phyloP scores from a whole-genome alignment of 2,113 vertebrate genomes.

The Cyprinodon variegatus region DNA sequence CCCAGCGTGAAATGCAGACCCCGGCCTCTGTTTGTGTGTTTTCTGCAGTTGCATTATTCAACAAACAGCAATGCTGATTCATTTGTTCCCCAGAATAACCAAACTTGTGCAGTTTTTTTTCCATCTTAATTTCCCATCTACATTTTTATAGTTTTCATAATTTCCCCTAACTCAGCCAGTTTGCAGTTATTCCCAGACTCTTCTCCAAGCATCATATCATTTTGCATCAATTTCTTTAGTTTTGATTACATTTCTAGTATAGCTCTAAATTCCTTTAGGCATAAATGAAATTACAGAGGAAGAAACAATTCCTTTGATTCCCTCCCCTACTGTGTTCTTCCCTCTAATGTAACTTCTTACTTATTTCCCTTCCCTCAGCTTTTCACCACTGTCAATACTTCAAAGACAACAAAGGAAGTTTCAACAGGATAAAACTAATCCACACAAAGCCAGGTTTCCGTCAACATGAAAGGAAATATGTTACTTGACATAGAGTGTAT shows the following conservation, averaged over 20 bases:
- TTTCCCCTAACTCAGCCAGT: conserved; percentile 17
- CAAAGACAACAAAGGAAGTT: conserved; percentile 50
- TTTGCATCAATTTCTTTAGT: conserved; percentile 16
- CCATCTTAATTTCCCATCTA: conserved; percentile 42
- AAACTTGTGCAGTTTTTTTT: conserved; percentile 39
- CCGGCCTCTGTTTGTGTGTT: conserved; percentile 26
- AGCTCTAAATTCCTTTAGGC: conserved; percentile 23
- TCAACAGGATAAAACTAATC: conserved; percentile 46
- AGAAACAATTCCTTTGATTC: neutral
- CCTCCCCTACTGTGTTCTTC: conserved; percentile 5
- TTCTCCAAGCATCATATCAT: conserved; percentile 12
- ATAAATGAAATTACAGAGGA: conserved; percentile 30
- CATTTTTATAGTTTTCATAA: conserved; percentile 4
- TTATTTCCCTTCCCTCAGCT: conserved; percentile 10
- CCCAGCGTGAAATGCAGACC: conserved; percentile 31
- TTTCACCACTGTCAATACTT: conserved; percentile 31
- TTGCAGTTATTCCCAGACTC: neutral
- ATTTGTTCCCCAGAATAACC: conserved; percentile 46
- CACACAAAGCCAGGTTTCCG: conserved; percentile 18
- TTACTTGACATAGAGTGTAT: conserved; percentile 34
- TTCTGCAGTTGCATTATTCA: conserved; percentile 60
- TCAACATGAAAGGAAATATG: conserved; percentile 29
- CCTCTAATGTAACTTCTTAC: conserved; percentile 9
- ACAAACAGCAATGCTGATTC: conserved; percentile 50
- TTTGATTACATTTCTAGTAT: conserved; percentile 31